phyloP scores from a whole-genome alignment of 2,797 vertebrate species.

The Eptatretus atami region DNA sequence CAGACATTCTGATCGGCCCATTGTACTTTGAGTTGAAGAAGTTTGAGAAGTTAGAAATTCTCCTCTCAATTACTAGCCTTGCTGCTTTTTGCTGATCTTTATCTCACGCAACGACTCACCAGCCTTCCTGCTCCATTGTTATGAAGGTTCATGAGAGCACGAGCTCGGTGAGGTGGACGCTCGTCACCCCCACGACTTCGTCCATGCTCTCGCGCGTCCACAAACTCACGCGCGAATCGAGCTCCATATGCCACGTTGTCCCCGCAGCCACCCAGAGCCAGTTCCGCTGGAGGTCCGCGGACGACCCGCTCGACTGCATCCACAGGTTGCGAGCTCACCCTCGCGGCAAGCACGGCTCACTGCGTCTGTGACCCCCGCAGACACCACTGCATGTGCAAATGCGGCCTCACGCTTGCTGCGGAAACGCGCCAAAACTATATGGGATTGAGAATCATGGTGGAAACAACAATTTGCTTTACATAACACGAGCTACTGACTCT shows the following conservation, averaged over 20 bases:
- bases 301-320: conserved; percentile 10
- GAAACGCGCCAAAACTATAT: background rate
- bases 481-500: background rate
- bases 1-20: no score
- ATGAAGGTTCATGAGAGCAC: conserved; percentile 1
- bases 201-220: background rate
- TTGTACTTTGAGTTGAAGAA: no score
- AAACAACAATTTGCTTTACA: background rate
- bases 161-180: conserved; percentile 51
- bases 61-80: no score
- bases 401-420: background rate
- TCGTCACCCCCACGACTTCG: background rate
- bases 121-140: conserved; percentile 16
- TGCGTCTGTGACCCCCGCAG: background rate
- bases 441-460: background rate
- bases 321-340: conserved; percentile 46
- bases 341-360: conserved; percentile 1
- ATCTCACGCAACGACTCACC: conserved; percentile 18
- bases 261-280: background rate
- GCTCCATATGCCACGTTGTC: background rate
- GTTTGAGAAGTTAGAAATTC: no score
- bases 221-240: background rate
- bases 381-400: background rate
- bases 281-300: conserved; percentile 1
- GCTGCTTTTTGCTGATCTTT: no score